Base-by-base conservation (phyloP, 2,113 vertebrate genomes). In the Brachionichthys hirsutus region DNA sequence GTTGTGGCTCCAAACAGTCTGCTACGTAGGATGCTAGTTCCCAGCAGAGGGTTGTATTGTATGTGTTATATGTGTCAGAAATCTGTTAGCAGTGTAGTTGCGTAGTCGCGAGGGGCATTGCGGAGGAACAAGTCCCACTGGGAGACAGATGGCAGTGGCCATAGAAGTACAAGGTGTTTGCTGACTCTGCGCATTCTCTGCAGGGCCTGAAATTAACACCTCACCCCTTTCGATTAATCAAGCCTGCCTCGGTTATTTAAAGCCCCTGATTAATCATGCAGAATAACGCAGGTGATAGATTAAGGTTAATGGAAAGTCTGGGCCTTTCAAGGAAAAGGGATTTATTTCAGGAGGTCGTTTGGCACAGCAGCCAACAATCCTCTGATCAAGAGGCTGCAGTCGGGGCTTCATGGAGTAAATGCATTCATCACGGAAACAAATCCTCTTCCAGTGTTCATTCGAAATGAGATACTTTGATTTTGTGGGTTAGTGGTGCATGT, bases 111-210 rank as follows among this genome's bases (percentile, higher is more conserved):
- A 65, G 83, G 69, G 82, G 78, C 54, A 60, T 73, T 78, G 72
- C 72, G 70, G 70, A 85, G 81, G 75, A 84, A 54, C 66, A 42
- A 46, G 61, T 78, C 75, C 83, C 83, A 83, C 72, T 54, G 85
- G 81, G 89, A 90, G 88, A 88, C 90, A 92, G 89, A 91, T 92
- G 88, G 89, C 89, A 70, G 69, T 62, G 84, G 80, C 79, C 90
- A 86, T 80, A 81, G 67, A 79, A 78, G 79, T 84, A 83, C 59
- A 71, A 78, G 66, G 55, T 75, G 85, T 78, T 65, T 75, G 78
- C 88, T 88, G 80, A 83, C 88, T 85, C 74, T 73, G 89, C 91
- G 84, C 59, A 81, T 91, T 89, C 84, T 89, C 88, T 68, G 79
- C 73, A 65, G 84, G 83, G 81, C 80, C 88, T 80, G 67, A 83